These are phyloP conservation scores for Coracopsis vasa DNA, from an alignment of 2,113 vertebrate genomes.

Conservation along the genomic window DNA sequence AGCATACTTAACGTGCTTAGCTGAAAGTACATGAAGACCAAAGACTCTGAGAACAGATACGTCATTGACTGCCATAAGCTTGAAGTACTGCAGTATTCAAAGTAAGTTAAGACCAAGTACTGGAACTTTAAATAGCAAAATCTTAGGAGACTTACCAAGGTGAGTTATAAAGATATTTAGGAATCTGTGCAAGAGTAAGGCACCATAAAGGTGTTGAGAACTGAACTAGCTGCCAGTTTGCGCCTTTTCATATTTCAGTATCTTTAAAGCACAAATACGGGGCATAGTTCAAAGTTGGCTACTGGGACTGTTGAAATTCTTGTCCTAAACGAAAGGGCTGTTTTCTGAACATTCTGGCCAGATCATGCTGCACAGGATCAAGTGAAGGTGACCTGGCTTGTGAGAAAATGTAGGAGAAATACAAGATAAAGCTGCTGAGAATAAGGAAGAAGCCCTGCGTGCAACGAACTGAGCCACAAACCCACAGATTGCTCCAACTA, in stretches of 20 bases:
- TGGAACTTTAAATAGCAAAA: background rate
- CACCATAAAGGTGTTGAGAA: background rate
- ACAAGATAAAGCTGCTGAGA: background rate
- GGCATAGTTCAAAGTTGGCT: background rate
- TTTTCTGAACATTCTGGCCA: background rate
- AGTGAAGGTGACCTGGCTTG: background rate
- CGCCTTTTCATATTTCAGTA: background rate
- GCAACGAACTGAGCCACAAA: background rate
- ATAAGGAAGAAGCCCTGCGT: background rate
- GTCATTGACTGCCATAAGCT: background rate
- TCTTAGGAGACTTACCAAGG: background rate
- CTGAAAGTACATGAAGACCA: background rate
- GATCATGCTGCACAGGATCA: background rate
- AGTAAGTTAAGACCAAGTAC: background rate
- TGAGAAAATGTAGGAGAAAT: background rate
- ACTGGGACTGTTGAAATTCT: background rate
- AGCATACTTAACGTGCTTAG: background rate
- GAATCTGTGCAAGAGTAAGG: background rate
- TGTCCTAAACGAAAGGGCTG: background rate
- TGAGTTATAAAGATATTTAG: background rate
- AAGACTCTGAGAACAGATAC: background rate
- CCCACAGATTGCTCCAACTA: background rate
- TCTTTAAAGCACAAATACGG: background rate
- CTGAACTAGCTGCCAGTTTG: background rate
- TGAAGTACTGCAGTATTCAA: background rate